Evolutionary conservation across 2,113 vertebrate species (phyloP).

Genomic region (Onychostruthus taczanowskii): DNA sequence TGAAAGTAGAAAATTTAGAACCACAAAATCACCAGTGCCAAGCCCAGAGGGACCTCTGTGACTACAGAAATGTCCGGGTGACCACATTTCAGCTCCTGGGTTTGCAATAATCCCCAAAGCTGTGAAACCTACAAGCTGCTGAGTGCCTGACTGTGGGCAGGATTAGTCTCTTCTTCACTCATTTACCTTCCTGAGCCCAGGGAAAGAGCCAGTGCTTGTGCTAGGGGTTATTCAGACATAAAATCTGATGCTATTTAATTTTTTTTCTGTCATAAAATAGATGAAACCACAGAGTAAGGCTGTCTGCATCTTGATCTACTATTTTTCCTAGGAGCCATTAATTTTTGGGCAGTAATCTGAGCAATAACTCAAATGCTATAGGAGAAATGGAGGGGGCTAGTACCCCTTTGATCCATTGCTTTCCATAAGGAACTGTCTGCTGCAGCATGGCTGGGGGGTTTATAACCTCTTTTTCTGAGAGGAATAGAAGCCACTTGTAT

Average conservation of each 20-base stretch:
- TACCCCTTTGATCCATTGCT: background rate
- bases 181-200: background rate
- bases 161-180: background rate
- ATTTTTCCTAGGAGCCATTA: background rate
- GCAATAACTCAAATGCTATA: background rate
- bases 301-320: background rate
- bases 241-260: background rate
- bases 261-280: background rate
- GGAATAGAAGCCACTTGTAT: background rate
- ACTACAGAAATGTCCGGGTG: background rate
- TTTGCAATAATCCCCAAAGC: background rate
- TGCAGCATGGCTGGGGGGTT: background rate
- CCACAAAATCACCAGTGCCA: background rate
- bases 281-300: background rate
- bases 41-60: background rate
- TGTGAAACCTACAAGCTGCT: background rate
- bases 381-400: background rate
- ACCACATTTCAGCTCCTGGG: background rate
- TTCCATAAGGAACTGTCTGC: background rate
- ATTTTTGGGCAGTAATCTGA: background rate
- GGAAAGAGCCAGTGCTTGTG: background rate
- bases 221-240: background rate
- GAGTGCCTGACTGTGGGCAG: background rate
- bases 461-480: background rate
- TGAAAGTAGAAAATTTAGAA: background rate